Conservation (phyloP, 2,888 invertebrate genomes). For the Blastobasis adustella region DNA sequence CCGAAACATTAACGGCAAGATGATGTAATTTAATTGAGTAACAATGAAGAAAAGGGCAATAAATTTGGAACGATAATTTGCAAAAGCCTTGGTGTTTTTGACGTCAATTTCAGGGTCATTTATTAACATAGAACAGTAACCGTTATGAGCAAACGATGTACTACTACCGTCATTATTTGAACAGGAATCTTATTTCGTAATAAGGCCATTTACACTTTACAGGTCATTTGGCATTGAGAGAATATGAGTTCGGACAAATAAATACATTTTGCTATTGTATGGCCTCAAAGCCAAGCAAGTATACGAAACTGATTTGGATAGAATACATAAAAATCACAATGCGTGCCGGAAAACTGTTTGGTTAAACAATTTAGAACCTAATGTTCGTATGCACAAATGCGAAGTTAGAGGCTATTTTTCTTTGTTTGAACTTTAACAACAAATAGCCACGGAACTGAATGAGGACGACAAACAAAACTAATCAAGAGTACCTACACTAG, state of each 20-base stretch:
- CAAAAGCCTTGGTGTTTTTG: background rate
- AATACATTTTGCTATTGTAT: conserved; percentile 20
- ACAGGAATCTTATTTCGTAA: conserved; percentile 37
- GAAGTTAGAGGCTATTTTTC: background rate
- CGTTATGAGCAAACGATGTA: conserved; percentile 12
- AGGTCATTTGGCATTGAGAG: conserved; percentile 43
- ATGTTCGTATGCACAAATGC: background rate
- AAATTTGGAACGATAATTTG: too few species aligned
- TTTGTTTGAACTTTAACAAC: too few species aligned
- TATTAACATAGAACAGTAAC: conserved; percentile 16
- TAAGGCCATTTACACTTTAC: conserved; percentile 29
- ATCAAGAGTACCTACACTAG: too few species aligned
- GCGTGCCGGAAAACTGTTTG: background rate
- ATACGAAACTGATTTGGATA: conserved; percentile 22
- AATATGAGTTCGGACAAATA: conserved; percentile 18
- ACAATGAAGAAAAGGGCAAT: too few species aligned
- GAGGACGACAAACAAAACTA: too few species aligned
- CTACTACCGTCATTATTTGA: conserved; percentile 31
- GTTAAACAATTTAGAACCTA: background rate
- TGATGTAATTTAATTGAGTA: too few species aligned
- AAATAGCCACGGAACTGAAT: too few species aligned
- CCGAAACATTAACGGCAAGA: too few species aligned
- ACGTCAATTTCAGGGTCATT: conserved; percentile 2
- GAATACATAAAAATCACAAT: conserved; percentile 19
- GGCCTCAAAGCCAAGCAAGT: conserved; percentile 25